These are phyloP conservation scores for Spodoptera picta DNA, from an alignment of 2,888 invertebrate species.

Conservation along the genomic window DNA sequence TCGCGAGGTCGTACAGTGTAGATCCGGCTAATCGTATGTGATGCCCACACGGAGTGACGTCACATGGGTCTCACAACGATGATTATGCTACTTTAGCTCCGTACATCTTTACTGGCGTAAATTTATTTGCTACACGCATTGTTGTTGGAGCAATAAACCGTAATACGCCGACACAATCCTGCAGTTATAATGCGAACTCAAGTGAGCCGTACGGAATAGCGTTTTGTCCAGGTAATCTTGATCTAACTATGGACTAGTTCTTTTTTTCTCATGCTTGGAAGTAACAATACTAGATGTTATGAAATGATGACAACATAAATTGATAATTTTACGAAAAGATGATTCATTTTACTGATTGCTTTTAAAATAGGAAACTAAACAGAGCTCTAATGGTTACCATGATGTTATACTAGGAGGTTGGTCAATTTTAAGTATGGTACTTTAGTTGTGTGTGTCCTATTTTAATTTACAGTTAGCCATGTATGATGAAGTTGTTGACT, in stretches of 20 bases:
- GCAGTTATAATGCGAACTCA: slow-evolving; percentile 5
- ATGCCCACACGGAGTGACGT: slow-evolving; percentile 54
- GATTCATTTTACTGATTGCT: no score
- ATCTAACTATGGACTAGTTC: not conserved
- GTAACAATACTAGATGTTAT: no score
- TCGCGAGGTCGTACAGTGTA: slow-evolving; percentile 46
- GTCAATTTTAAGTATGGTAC: no score
- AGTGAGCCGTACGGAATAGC: not conserved
- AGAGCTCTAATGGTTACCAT: no score
- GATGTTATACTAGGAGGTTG: no score
- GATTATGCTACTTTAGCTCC: slow-evolving; percentile 39
- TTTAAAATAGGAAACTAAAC: no score
- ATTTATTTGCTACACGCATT: slow-evolving; percentile 46
- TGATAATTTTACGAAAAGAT: no score
- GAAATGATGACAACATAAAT: no score
- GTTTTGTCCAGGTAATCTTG: not conserved
- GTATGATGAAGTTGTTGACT: no score
- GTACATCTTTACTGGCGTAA: slow-evolving; percentile 35
- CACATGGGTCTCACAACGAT: slow-evolving; percentile 49
- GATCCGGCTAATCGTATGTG: slow-evolving; percentile 50
- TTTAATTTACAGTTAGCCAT: no score
- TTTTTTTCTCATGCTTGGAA: not conserved
- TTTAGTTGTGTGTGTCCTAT: no score
- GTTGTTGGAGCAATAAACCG: slow-evolving; percentile 37
- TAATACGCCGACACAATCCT: slow-evolving; percentile 18